Evolutionary conservation across 1,140 invertebrate genomes (phyloP), one percentile per base, ranked within the genome.

Genomic region (Schlechtendalia chinensis): DNA sequence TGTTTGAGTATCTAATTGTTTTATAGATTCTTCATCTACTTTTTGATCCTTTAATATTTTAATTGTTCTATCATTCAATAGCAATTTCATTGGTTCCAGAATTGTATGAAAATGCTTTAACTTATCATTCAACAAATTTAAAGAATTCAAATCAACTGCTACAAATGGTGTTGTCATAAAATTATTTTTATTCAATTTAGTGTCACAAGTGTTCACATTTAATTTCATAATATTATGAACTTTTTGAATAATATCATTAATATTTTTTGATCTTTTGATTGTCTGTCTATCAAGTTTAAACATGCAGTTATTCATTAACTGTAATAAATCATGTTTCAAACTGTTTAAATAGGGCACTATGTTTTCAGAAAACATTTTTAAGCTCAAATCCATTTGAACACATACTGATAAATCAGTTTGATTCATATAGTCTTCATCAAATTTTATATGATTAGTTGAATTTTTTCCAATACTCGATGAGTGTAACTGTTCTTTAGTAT

Each of bases 341-440:
- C 39, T 77, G 24, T 77, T 61, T 4, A 61, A 24, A 47, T 77
- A 77, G 4, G n/a, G 32, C 16, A n/a, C 32, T 10, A 77, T 61
- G n/a, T 47, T 45, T 45, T 16, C 32, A 24, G 32, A 19, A 61
- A 61, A 58, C 58, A 61, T 45, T 77, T 61, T 77, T 47, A 61
- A 47, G 10, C 24, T 59, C 32, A 77, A 59, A n/a, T 61, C 56
- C 54, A 59, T 24, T 47, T 61, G 56, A n/a, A 77, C 24, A 24
- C 61, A 22, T 5, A 47, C n/a, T 24, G 39, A 45, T 11, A 19
- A 16, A 69, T 69, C 65, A 17, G 1, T 24, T 22, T 47, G 12
- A 24, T 47, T 24, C 39, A 24, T 12, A 47, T 1, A 47, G 12
- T 8, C 47, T 8, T 69, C 12, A 24, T 69, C 39, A 47, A 14